Base-by-base conservation (phyloP, 1,140 invertebrate species). In the Protaetia brevitarsis region DNA sequence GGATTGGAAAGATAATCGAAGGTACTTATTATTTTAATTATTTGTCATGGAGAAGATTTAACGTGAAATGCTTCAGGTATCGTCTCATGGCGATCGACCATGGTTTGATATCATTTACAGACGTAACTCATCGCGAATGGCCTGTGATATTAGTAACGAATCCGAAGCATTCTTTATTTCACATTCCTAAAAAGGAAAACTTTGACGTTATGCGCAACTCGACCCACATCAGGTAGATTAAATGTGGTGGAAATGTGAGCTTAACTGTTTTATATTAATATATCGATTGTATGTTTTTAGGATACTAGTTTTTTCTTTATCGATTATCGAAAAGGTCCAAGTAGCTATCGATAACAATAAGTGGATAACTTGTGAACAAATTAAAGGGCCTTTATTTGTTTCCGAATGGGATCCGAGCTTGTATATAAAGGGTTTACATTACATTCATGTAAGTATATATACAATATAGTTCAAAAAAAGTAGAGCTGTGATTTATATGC, bases 1-100 rank as follows among this genome's bases (percentile, higher is more conserved):
- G 23, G 95, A 97, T 82, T 97, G 94, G 94, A 97, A 94, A 81
- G 91, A 95, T 75, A 93, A 90, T 76, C 84, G 95, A 81, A 86
- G 91, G 90, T 92, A 84, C 28, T 3, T 30, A 37, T 60, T 62
- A 26, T 36, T 0, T 16, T 67, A n/a, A 3, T 64, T 13, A 34
- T 19, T 3, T n/a, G 31, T n/a, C 56, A 23, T 63, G 27, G 3
- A 37, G 36, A 34, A 62, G 28, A 36, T 59, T 60, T 45, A 65
- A 23, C 19, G 31, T 51, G 10, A 31, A 69, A n/a, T n/a, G n/a
- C n/a, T 81, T 61, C 74, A 92, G 89, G 74, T 95, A 87, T 81
- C 85, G 94, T 16, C 74, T 97, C 23, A 85, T 86, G 37, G 92
- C 90, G 21, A 86, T 97, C 67, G 95, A 97, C 80, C 90, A 96